Conservation (phyloP, 2,797 vertebrate genomes). For the Hydrolagus colliei region DNA sequence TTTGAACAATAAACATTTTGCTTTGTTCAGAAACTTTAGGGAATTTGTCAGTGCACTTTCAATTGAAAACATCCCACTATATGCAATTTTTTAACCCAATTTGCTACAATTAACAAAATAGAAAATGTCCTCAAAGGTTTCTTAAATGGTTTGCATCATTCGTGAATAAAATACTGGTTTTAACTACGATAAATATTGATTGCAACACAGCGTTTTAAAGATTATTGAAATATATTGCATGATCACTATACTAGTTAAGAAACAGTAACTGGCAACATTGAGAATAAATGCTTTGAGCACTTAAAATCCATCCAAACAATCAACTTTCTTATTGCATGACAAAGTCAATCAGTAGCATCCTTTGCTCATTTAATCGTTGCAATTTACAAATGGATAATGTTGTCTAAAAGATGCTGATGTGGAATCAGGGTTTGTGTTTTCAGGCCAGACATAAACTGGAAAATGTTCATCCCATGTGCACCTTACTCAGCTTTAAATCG, state of each 20-base stretch:
- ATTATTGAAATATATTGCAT: neutral
- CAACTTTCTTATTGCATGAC: neutral
- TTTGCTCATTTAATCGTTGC: neutral
- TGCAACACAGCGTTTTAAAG: neutral
- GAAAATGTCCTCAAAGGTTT: neutral
- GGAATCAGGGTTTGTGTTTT: neutral
- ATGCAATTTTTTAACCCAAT: too few relatives aligned
- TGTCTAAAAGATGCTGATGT: neutral
- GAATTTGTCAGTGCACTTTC: too few relatives aligned
- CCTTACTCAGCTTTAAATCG: too few relatives aligned
- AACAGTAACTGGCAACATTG: too few relatives aligned
- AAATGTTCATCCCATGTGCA: neutral
- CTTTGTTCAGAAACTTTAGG: too few relatives aligned
- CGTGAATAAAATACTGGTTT: slow-evolving; percentile 7
- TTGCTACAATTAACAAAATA: too few relatives aligned
- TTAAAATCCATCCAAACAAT: neutral
- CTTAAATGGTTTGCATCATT: neutral
- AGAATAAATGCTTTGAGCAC: too few relatives aligned
- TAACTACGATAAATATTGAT: neutral
- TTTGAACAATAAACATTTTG: too few relatives aligned
- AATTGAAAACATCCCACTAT: too few relatives aligned
- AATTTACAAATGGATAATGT: neutral
- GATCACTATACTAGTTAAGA: too few relatives aligned
- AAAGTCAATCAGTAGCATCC: too few relatives aligned
- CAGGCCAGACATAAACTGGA: neutral